A percentile compares a stretch with the other conserved stretches of the same genome.
These are phyloP conservation scores for Capromys pilorides DNA, from an alignment of 2,797 vertebrate species.

Conservation along the genomic window DNA sequence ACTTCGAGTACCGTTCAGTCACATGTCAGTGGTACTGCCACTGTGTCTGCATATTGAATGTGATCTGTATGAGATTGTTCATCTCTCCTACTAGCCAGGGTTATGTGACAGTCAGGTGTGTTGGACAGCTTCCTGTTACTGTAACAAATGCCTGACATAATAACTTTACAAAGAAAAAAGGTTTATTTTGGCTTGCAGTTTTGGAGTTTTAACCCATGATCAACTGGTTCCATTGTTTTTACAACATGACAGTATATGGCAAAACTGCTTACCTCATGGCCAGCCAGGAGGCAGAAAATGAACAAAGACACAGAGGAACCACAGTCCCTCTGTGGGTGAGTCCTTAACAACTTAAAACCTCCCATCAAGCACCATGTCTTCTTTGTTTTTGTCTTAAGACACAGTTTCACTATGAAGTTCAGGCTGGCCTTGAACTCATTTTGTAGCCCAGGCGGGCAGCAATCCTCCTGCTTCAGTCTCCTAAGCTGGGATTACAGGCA, in stretches of 20 bases:
- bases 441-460: too few relatives aligned
- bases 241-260: background rate
- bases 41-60: background rate
- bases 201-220: background rate
- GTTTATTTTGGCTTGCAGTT: background rate
- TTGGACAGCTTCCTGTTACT: background rate
- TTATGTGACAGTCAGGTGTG: background rate
- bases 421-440: background rate
- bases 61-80: background rate
- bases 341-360: background rate
- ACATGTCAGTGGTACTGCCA: background rate
- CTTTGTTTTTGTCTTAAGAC: background rate
- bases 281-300: background rate
- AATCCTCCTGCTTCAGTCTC: background rate
- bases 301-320: background rate
- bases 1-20: background rate
- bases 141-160: background rate
- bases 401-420: background rate
- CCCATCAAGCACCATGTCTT: background rate
- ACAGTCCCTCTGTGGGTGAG: background rate
- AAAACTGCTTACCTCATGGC: background rate
- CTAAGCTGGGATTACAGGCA: background rate
- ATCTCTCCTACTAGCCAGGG: conserved; percentile 13
- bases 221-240: background rate
- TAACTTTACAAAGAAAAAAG: background rate